Evolutionary conservation across 2,113 vertebrate species (phyloP), one percentile per base, ranked within the genome.

Genomic region (Scolopax mira): DNA sequence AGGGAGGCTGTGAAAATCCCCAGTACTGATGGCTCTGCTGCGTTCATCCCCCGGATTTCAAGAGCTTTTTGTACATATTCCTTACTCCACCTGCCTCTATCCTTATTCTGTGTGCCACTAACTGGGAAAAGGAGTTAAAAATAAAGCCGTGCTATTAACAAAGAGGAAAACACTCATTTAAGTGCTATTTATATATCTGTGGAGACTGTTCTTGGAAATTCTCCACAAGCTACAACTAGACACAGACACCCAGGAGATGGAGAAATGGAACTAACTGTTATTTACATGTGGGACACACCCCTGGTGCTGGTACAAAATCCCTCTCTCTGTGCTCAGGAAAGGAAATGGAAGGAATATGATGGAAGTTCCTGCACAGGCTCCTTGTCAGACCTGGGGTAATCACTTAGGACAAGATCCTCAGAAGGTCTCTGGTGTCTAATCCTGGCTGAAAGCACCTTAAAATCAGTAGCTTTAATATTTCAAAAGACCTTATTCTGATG

Each of bases 311-410:
- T 2, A 11, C 11, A 17, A 37, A 51, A 41, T 12, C n/a, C 11
- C 31, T 35, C 8, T 6, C 4, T 19, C 67, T 15, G 18, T 35
- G 37, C 31, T 3, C 28, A 51, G 64, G 31, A 27, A 11, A 37
- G 25, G 24, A 13, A 55, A 39, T 0, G 0, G 48, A 46, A 18
- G 42, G n/a, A 78, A 44, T 0, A 0, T 1, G 0, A 13, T 1
- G 9, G 1, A 6, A 30, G 25, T 55, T 24, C 27, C 35, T 18
- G 3, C 48, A 3, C 0, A 9, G 64, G 48, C 18, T 58, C 66
- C 42, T 57, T 24, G 37, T 19, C 27, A 16, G 31, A 30, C 18
- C 27, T 30, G 25, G 18, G 24, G 12, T 9, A 14, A 3, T 5
- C 3, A 7, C 35, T 21, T 19, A 6, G 25, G 30, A 4, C 27